phyloP scores from a whole-genome alignment of 2,888 invertebrate species.

The Drosophila prostipennis region DNA sequence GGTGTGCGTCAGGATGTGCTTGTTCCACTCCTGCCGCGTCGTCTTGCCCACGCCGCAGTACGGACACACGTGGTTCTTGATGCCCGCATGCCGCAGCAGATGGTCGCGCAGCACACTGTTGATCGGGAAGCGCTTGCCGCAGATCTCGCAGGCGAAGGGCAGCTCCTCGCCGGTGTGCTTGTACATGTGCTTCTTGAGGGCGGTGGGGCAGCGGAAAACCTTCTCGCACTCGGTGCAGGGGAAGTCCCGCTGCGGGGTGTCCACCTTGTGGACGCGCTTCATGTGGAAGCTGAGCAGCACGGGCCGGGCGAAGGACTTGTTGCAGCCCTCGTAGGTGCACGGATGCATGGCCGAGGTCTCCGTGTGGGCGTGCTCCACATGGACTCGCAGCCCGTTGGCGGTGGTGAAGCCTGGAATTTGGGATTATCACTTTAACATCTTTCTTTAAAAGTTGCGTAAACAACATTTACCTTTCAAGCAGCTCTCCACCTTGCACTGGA shows the following conservation, averaged over 20 bases:
- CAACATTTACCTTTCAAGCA: slow-evolving; percentile 61
- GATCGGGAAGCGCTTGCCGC: slow-evolving; percentile 81
- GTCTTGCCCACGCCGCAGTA: slow-evolving; percentile 83
- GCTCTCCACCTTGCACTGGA: slow-evolving; percentile 75
- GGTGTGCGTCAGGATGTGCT: slow-evolving; percentile 82
- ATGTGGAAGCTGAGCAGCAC: slow-evolving; percentile 79
- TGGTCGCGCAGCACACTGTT: slow-evolving; percentile 82
- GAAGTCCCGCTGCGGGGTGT: slow-evolving; percentile 67
- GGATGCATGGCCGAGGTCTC: slow-evolving; percentile 73
- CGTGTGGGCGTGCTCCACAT: slow-evolving; percentile 77
- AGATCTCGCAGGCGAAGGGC: slow-evolving; percentile 81
- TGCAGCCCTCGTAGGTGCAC: slow-evolving; percentile 79
- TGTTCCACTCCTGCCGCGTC: slow-evolving; percentile 81
- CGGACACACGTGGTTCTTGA: slow-evolving; percentile 82
- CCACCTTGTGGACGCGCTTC: slow-evolving; percentile 72
- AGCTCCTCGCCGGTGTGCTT: slow-evolving; percentile 81
- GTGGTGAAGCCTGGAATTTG: slow-evolving; percentile 67
- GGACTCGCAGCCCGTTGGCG: slow-evolving; percentile 71
- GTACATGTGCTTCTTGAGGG: slow-evolving; percentile 82
- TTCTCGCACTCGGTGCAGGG: slow-evolving; percentile 81
- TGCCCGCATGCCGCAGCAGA: slow-evolving; percentile 81
- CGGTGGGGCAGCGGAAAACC: slow-evolving; percentile 80
- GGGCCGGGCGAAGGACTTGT: slow-evolving; percentile 70
- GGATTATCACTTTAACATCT: rapidly evolving
- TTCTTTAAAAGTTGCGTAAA: rapidly evolving